phyloP scores from a whole-genome alignment of 2,797 vertebrate species.

The Geotrypetes seraphini region DNA sequence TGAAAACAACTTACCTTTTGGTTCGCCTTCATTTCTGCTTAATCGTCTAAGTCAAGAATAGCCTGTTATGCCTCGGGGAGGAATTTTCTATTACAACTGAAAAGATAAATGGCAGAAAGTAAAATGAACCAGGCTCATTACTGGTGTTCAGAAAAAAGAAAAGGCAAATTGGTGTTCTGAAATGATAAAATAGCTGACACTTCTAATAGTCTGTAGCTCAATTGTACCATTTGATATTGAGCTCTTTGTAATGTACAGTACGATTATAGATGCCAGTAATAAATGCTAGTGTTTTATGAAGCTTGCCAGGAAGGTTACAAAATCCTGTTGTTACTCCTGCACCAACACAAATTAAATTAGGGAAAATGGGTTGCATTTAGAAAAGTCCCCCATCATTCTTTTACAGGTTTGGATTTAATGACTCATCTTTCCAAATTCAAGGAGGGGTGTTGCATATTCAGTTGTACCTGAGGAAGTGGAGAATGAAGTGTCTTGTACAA shows the following conservation, averaged over 20 bases:
- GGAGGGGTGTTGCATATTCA: no score
- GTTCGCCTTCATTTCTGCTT: constrained; percentile 40
- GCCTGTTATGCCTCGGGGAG: constrained; percentile 30
- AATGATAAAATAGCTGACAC: constrained; percentile 38
- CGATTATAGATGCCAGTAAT: constrained; percentile 34
- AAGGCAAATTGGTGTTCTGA: constrained; percentile 40
- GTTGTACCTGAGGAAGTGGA: no score
- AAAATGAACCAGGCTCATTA: constrained; percentile 46
- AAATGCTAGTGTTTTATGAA: no score
- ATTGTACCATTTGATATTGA: constrained; percentile 28
- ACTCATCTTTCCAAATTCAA: no score
- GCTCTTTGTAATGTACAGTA: constrained; percentile 30
- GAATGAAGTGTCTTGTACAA: no score
- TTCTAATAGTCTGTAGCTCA: constrained; percentile 39
- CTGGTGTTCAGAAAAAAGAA: constrained; percentile 21
- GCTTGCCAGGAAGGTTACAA: no score
- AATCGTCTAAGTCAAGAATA: constrained; percentile 50
- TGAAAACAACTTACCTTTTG: constrained; percentile 44
- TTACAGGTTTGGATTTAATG: no score
- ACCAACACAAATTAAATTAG: no score
- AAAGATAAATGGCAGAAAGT: constrained; percentile 43
- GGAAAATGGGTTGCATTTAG: no score
- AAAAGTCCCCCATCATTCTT: no score
- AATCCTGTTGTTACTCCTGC: no score
- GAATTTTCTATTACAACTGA: constrained; percentile 41